Percentiles rank a stretch among this genome's conserved stretches.
Conservation (phyloP, 2,113 vertebrate species). For the Sinosuthora webbiana region DNA sequence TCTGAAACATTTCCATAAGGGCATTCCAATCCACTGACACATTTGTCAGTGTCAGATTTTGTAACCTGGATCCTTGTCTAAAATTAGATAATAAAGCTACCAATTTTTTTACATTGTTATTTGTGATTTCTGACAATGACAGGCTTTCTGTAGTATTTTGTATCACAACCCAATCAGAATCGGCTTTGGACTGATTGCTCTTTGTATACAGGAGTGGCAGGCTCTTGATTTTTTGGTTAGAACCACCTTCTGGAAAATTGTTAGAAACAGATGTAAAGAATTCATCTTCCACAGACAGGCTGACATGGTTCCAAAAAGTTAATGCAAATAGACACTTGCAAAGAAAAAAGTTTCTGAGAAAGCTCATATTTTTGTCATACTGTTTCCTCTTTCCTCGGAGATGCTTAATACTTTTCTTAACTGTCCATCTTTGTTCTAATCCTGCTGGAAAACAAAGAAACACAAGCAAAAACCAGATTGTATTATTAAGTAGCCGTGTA, state of each 20-base stretch:
- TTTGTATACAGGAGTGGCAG: conserved; percentile 31
- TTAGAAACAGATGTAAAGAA: conserved; percentile 30
- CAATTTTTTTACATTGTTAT: not conserved
- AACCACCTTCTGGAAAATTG: not conserved
- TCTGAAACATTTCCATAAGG: conserved; percentile 57
- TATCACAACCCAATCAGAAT: conserved; percentile 1
- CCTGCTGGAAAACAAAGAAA: conserved; percentile 16
- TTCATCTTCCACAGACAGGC: conserved; percentile 24
- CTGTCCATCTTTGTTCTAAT: not conserved
- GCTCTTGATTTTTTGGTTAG: conserved; percentile 56
- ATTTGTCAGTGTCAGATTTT: conserved; percentile 72
- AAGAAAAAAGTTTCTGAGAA: not conserved
- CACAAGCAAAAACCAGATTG: not conserved
- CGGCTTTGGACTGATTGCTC: conserved; percentile 36
- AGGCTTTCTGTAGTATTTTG: conserved; percentile 63
- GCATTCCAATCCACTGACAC: conserved; percentile 68
- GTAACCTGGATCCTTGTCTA: not conserved
- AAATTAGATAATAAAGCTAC: not conserved
- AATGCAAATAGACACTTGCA: not conserved
- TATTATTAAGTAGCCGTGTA: not conserved
- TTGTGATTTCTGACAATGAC: conserved; percentile 70
- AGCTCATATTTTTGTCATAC: not conserved
- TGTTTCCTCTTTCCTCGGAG: not conserved
- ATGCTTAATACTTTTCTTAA: not conserved
- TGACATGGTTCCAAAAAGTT: conserved; percentile 6